phyloP scores from a whole-genome alignment of 2,888 invertebrate species.

The Coecobrya sp. region DNA sequence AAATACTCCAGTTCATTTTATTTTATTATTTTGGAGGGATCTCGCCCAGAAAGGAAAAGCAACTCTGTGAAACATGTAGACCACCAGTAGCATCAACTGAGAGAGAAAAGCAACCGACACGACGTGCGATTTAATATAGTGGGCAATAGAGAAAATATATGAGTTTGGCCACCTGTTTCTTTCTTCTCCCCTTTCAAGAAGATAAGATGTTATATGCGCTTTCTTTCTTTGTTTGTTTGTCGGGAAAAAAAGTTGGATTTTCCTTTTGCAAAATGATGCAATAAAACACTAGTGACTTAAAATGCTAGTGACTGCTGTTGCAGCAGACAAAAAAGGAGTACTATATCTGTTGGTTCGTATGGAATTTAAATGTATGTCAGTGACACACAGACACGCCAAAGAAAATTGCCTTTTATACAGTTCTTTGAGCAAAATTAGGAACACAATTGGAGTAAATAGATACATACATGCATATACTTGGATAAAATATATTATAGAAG shows the following conservation, averaged over 20 bases:
- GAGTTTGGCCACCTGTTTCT: neutral
- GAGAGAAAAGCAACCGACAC: neutral
- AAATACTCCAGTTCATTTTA: constrained; percentile 5
- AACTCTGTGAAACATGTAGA: neutral
- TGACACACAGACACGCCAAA: neutral
- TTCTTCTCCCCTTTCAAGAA: neutral
- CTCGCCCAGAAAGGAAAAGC: neutral
- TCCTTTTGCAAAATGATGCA: neutral
- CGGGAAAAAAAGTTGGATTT: neutral
- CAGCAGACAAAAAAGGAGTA: too few species aligned
- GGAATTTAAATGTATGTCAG: neutral
- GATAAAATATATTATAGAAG: neutral
- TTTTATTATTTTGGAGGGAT: constrained; percentile 16
- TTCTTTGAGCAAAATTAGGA: neutral
- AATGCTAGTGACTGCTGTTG: too few species aligned
- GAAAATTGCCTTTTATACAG: neutral
- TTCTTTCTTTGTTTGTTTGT: neutral
- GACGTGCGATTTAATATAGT: constrained; percentile 6
- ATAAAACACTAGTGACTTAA: neutral
- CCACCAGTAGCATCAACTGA: neutral
- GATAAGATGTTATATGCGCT: neutral
- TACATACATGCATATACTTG: neutral
- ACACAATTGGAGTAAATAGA: neutral
- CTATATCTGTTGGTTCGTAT: too few species aligned
- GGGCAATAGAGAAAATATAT: neutral